A percentile compares a stretch with the other conserved stretches of the same genome.
phyloP scores from a whole-genome alignment of 2,797 vertebrate species.

The Merluccius polli region DNA sequence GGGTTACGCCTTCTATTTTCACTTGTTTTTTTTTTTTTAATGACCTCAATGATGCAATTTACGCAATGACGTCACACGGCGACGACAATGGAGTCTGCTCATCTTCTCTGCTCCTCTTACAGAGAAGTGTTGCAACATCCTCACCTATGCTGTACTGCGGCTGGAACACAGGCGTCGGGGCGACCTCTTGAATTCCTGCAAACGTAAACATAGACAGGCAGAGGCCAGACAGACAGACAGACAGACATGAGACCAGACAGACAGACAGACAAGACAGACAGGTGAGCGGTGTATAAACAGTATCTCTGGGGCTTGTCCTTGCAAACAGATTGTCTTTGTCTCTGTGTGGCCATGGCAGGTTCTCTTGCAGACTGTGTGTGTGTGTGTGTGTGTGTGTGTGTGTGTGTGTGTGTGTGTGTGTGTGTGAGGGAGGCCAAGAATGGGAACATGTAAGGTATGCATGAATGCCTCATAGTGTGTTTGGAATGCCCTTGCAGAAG shows the following conservation, averaged over 20 bases:
- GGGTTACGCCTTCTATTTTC: not conserved
- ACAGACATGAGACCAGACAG: constrained; percentile 14
- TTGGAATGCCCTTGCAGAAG: constrained; percentile 48
- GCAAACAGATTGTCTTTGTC: constrained; percentile 24
- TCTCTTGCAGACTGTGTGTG: not conserved
- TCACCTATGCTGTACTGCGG: constrained; percentile 77
- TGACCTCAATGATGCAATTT: not conserved
- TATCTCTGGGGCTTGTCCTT: constrained; percentile 40
- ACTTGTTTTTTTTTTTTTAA: not conserved
- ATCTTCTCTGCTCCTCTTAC: no score
- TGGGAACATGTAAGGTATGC: constrained; percentile 34
- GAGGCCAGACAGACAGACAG: not conserved
- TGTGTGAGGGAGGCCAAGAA: not conserved
- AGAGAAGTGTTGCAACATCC: constrained; percentile 5
- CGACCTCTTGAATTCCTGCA: constrained; percentile 70
- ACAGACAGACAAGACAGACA: constrained; percentile 31
- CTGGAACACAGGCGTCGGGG: constrained; percentile 71
- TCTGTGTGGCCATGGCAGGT: constrained; percentile 37
- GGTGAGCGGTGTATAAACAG: constrained; percentile 32
- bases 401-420: constrained; percentile 38
- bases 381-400: constrained; percentile 44
- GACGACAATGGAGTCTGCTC: no score
- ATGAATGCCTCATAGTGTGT: constrained; percentile 35
- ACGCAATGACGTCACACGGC: not conserved
- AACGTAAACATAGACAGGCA: constrained; percentile 3